A percentile compares a stretch with the other conserved stretches of the same genome.
phyloP scores from a whole-genome alignment of 2,797 vertebrate species.

The Cuniculus paca region DNA sequence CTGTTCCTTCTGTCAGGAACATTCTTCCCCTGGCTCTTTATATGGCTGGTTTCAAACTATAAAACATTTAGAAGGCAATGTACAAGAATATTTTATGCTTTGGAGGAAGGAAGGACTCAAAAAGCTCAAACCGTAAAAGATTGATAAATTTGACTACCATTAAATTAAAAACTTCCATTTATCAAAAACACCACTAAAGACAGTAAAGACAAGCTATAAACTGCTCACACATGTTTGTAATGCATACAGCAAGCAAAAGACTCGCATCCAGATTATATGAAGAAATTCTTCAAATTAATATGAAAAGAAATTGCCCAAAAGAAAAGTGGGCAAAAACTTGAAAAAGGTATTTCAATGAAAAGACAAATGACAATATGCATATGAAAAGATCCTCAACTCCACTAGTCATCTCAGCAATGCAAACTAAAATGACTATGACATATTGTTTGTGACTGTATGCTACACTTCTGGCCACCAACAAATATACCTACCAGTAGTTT shows the following conservation, averaged over 20 bases:
- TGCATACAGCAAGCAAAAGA: not conserved
- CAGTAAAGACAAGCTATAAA: not conserved
- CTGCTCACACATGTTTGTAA: not conserved
- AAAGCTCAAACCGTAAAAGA: not conserved
- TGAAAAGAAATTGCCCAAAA: not conserved
- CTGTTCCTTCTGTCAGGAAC: not conserved
- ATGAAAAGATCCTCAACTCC: not conserved
- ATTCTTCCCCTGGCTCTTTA: not conserved
- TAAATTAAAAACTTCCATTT: slow-evolving; percentile 19
- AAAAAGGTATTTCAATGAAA: not conserved
- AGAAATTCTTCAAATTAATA: slow-evolving; percentile 23
- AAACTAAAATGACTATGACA: not conserved
- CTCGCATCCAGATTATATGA: not conserved
- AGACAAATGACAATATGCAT: not conserved
- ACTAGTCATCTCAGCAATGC: not conserved
- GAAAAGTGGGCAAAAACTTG: not conserved
- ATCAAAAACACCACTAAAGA: slow-evolving; percentile 28
- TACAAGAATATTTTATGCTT: slow-evolving; percentile 13
- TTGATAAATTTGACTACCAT: slow-evolving; percentile 7
- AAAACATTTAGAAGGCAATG: slow-evolving; percentile 12
- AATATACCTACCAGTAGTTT: not conserved
- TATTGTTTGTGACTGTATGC: not conserved
- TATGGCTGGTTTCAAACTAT: not conserved
- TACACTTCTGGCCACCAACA: not conserved
- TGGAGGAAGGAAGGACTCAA: not conserved